Percentiles rank a stretch among this genome's conserved stretches.
Conservation (phyloP, 2,113 vertebrate genomes). For the Pluvianellus socialis region DNA sequence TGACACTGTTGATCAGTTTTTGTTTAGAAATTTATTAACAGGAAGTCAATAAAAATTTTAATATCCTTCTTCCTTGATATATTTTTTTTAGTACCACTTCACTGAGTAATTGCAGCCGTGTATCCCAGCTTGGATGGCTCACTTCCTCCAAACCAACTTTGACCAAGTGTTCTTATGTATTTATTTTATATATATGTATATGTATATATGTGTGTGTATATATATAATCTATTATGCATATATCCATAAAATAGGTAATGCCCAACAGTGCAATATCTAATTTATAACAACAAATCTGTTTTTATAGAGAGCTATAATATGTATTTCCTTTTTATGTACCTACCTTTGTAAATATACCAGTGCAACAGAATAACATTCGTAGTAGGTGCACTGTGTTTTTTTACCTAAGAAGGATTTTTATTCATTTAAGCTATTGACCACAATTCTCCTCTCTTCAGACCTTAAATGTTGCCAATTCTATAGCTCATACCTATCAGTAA, state of each 20-base stretch:
- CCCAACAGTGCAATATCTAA: background rate
- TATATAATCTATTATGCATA: background rate
- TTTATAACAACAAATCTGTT: background rate
- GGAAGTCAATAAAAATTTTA: background rate
- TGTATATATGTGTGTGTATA: accelerated
- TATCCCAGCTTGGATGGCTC: background rate
- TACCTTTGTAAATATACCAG: background rate
- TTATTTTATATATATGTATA: background rate
- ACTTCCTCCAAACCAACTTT: background rate
- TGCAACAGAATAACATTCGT: background rate
- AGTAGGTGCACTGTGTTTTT: background rate
- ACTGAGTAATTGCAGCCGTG: background rate
- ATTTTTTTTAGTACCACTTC: background rate
- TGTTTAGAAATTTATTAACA: background rate
- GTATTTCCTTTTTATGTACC: background rate
- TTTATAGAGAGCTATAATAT: background rate
- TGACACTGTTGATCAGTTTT: background rate
- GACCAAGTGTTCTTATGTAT: background rate
- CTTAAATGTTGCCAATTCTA: background rate
- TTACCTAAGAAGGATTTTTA: background rate
- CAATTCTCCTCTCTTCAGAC: background rate
- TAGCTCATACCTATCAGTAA: background rate
- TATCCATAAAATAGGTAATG: background rate
- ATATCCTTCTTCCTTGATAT: background rate
- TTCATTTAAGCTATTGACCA: background rate